A percentile compares a stretch with the other conserved stretches of the same genome.
Evolutionary conservation across 2,113 vertebrate species (phyloP).

Genomic region (Epinephelus cyanopodus): DNA sequence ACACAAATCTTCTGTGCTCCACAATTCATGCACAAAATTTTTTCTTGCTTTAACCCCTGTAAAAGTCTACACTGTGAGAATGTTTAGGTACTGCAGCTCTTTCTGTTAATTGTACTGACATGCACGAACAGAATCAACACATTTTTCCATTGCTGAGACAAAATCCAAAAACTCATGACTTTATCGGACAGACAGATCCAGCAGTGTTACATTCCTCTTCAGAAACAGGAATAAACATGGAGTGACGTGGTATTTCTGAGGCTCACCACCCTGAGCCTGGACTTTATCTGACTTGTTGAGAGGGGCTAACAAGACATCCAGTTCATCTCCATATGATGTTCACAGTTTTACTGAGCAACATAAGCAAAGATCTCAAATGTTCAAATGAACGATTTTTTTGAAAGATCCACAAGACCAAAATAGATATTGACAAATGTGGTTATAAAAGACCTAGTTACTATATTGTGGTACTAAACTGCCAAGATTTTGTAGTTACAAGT

Average conservation of each 20-base stretch:
- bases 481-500: too few species aligned
- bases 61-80: not conserved
- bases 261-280: not conserved
- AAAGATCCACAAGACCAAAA: too few species aligned
- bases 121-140: not conserved
- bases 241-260: not conserved
- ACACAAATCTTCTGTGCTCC: too few species aligned
- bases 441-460: too few species aligned
- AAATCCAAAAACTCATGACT: too few species aligned
- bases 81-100: not conserved
- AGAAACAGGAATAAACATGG: not conserved
- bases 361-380: not conserved
- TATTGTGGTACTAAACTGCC: too few species aligned
- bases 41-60: too few species aligned
- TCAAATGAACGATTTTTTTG: too few species aligned
- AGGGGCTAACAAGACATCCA: not conserved
- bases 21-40: too few species aligned
- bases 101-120: not conserved
- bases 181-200: not conserved
- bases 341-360: not conserved
- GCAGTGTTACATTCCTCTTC: not conserved
- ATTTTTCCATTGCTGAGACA: not conserved
- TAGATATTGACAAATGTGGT: too few species aligned
- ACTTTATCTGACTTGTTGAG: conserved; percentile 17
- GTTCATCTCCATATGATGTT: not conserved